Evolutionary conservation across 1,140 invertebrate genomes (phyloP).

Genomic region (Hylaeus volcanicus): DNA sequence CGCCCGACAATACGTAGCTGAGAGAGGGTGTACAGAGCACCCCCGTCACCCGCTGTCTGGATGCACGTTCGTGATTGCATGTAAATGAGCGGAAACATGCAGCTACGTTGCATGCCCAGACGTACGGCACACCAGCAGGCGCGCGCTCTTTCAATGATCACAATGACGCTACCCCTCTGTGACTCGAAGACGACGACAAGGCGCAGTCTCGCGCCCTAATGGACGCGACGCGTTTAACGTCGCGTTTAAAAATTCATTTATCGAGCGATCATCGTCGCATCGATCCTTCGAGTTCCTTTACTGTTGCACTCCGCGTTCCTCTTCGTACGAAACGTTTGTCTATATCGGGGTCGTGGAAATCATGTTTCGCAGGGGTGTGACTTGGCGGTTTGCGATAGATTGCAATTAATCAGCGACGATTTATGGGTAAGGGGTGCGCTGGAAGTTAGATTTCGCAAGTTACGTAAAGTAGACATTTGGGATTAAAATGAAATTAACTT

Average conservation of each 20-base stretch:
- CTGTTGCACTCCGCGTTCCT: too few species aligned
- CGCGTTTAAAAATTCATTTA: constrained; percentile 31
- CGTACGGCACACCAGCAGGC: constrained; percentile 28
- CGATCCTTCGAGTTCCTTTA: neutral
- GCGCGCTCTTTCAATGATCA: constrained; percentile 59
- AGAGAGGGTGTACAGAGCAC: constrained; percentile 6
- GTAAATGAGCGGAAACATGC: constrained; percentile 60
- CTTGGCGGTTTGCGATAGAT: too few species aligned
- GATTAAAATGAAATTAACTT: too few species aligned
- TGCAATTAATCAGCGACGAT: too few species aligned
- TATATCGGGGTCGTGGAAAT: too few species aligned
- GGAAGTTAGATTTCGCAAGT: too few species aligned
- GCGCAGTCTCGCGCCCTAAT: constrained; percentile 39
- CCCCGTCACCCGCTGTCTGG: constrained; percentile 28
- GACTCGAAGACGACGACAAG: constrained; percentile 23
- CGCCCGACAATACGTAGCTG: constrained; percentile 13
- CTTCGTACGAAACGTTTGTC: too few species aligned
- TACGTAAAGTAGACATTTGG: too few species aligned
- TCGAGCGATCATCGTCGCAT: neutral
- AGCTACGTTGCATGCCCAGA: constrained; percentile 46
- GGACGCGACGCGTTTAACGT: constrained; percentile 2
- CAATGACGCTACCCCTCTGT: constrained; percentile 50
- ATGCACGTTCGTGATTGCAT: constrained; percentile 60
- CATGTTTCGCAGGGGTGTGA: too few species aligned
- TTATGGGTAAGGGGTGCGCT: too few species aligned